phyloP scores from a whole-genome alignment of 2,888 invertebrate species.

The Noctua pronuba region DNA sequence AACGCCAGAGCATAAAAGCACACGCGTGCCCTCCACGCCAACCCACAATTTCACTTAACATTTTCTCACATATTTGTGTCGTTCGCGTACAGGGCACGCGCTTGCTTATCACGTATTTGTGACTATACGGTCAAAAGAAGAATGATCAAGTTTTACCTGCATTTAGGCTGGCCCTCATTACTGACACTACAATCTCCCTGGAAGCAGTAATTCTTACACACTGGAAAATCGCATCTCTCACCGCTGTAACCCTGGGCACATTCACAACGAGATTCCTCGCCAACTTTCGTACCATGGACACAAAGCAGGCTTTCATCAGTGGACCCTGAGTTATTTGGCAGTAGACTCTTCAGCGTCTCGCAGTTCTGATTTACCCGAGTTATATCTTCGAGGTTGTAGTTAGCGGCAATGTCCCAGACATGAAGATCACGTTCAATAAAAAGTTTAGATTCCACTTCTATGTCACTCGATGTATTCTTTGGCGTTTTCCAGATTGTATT shows the following conservation, averaged over 20 bases:
- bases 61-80: no score
- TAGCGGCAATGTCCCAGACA: neutral
- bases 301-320: neutral
- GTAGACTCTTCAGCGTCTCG: neutral
- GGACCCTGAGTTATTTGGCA: neutral
- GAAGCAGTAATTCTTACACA: slow-evolving; percentile 14
- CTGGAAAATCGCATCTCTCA: neutral
- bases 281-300: slow-evolving; percentile 60
- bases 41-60: no score
- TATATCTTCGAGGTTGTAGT: neutral
- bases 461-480: neutral
- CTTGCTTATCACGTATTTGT: no score
- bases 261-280: neutral
- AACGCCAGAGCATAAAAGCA: no score
- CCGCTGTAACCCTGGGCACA: neutral
- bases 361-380: neutral
- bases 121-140: no score
- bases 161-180: neutral
- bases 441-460: neutral
- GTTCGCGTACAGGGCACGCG: no score
- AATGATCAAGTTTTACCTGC: neutral
- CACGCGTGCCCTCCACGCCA: no score
- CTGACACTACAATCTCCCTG: slow-evolving; percentile 7
- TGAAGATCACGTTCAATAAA: neutral
- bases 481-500: slow-evolving; percentile 52